A percentile compares a stretch with the other conserved stretches of the same genome.
Conservation (phyloP, 2,113 vertebrate genomes). For the Paracanthobrama guichenoti region DNA sequence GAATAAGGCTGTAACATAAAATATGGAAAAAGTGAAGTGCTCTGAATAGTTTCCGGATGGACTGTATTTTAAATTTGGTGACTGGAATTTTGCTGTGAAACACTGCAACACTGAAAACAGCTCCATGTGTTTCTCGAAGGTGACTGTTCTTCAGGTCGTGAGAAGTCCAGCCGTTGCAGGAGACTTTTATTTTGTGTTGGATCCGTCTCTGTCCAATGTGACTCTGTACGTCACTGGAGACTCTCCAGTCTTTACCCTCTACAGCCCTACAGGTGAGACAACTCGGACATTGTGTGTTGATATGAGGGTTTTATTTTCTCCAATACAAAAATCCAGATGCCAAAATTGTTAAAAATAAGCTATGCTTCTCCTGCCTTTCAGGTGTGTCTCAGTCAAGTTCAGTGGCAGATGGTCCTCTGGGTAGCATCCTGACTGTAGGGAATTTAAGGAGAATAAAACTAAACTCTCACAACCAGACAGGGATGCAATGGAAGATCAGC, state of each 20-base stretch:
- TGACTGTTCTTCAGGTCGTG: constrained; percentile 21
- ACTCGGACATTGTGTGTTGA: neutral
- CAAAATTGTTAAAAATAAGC: neutral
- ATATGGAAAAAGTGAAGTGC: too few relatives aligned
- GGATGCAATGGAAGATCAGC: constrained; percentile 58
- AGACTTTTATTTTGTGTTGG: constrained; percentile 24
- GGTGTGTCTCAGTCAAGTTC: constrained; percentile 18
- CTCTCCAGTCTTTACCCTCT: constrained; percentile 22
- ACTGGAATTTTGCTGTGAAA: neutral
- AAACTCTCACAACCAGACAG: constrained; percentile 43
- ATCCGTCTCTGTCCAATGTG: constrained; percentile 16
- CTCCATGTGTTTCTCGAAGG: constrained; percentile 10
- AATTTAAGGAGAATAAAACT: neutral
- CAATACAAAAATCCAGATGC: neutral
- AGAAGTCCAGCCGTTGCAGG: constrained; percentile 11
- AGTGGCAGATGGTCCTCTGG: neutral
- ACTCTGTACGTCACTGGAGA: constrained; percentile 31
- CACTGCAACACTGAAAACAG: neutral
- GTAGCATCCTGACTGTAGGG: constrained; percentile 11
- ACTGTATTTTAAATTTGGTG: neutral
- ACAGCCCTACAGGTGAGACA: constrained; percentile 35
- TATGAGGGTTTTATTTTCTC: neutral
- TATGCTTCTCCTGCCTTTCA: neutral
- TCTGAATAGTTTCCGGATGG: too few relatives aligned
- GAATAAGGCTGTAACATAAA: too few relatives aligned